Evolutionary conservation across 2,888 invertebrate genomes (phyloP), one percentile per base, ranked within the genome.

Genomic region (Tenodera sinensis): DNA sequence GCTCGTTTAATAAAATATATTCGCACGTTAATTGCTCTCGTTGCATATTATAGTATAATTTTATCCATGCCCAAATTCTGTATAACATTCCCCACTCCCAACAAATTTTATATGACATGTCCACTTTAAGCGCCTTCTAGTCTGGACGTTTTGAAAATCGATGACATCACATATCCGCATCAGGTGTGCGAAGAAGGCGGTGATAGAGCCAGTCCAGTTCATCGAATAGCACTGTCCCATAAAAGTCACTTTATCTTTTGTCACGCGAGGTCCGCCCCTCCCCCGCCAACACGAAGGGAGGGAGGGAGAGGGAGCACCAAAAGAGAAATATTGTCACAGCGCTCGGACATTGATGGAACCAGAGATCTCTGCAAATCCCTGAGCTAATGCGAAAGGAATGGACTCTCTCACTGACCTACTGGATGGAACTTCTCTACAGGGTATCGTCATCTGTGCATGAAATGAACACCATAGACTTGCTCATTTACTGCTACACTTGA

Each of bases 241-340:
- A 81, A 86, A 86, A 86, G 54, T 81, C 86, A 81, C 86, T 86
- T 86, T 86, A 81, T 86, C 86, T 86, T 30, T 86, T 86, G 81
- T 86, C 81, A 86, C 85, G 54, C 81, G 81, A 81, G 15, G 28
- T 84, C 28, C 85, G 8, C 27, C 85, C 25, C 27, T 27, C 15
- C 28, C 47, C 85, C 84, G 6, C 84, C 1, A 8, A 84, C 28
- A 6, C n/a, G n/a, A n/a, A n/a, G n/a, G n/a, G n/a, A n/a, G n/a
- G n/a, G n/a, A n/a, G n/a, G n/a, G n/a, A n/a, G n/a, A n/a, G n/a
- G n/a, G n/a, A n/a, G 25, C 47, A n/a, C 25, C n/a, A 28, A 85
- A 85, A 85, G 14, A 85, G 54, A 85, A 85, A 85, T 54, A 42
- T 30, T 84, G 34, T 28, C 54, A 54, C 54, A 85, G 85, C 27